phyloP scores from a whole-genome alignment of 2,113 vertebrate species.

The Scolopax mira region DNA sequence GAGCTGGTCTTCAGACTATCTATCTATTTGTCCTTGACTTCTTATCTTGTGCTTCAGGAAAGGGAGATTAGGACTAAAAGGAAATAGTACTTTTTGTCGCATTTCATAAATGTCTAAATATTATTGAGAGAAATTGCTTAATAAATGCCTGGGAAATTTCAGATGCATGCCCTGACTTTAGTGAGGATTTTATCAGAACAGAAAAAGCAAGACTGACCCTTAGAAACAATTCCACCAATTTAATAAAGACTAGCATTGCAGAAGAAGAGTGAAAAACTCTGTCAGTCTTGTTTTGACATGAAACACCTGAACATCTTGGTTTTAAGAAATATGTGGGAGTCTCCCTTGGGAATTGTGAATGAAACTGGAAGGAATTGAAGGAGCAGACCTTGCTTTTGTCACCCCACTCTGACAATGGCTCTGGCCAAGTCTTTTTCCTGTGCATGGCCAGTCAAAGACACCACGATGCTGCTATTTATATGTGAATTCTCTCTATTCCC shows the following conservation, averaged over 20 bases:
- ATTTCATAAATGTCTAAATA: slow-evolving; percentile 2
- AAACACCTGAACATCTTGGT: neutral
- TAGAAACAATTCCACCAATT: neutral
- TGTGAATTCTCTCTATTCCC: neutral
- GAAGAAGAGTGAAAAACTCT: neutral
- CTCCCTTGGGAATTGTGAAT: neutral
- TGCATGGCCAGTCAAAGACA: neutral
- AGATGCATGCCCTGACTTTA: neutral
- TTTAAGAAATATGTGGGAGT: neutral
- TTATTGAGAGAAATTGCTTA: neutral
- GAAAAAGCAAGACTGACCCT: neutral
- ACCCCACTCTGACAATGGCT: neutral
- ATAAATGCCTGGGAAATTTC: neutral
- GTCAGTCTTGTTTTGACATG: neutral
- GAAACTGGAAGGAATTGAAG: neutral
- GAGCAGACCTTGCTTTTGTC: neutral
- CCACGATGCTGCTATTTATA: neutral
- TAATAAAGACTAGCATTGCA: neutral
- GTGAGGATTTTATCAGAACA: neutral
- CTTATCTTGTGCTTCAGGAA: neutral
- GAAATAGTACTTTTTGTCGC: neutral
- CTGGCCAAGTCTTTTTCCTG: neutral
- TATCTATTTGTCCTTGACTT: slow-evolving; percentile 43
- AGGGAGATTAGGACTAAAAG: neutral
- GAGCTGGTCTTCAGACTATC: neutral